Conservation (phyloP, 2,113 vertebrate species). For the Thymallus thymallus region DNA sequence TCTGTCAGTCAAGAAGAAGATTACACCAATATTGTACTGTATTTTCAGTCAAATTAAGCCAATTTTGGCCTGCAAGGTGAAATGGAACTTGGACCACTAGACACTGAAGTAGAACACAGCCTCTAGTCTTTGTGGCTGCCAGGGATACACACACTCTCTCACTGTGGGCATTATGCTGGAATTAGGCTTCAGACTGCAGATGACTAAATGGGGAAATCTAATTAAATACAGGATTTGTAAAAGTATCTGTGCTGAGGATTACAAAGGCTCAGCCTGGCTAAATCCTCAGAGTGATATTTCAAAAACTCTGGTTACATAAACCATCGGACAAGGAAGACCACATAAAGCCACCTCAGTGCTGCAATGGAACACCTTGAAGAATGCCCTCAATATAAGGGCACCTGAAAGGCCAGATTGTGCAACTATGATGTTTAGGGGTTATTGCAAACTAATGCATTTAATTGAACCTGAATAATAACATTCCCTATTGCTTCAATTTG, state of each 20-base stretch:
- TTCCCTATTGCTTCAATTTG: conserved; percentile 42
- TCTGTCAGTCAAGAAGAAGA: background rate
- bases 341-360: conserved; percentile 30
- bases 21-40: background rate
- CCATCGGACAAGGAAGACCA: conserved; percentile 38
- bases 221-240: conserved; percentile 74
- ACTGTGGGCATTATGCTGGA: conserved; percentile 55
- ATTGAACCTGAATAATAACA: conserved; percentile 38
- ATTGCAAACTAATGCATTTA: conserved; percentile 20
- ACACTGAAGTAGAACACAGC: conserved; percentile 51
- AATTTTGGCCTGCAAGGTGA: conserved; percentile 39
- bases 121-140: background rate
- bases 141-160: conserved; percentile 44
- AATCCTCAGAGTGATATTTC: conserved; percentile 58
- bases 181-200: conserved; percentile 63
- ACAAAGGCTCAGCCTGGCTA: conserved; percentile 59
- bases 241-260: conserved; percentile 69
- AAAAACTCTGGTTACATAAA: conserved; percentile 60
- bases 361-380: conserved; percentile 26
- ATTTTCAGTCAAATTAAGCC: conserved; percentile 25
- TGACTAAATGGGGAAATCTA: conserved; percentile 67
- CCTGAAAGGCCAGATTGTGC: conserved; percentile 22
- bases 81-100: conserved; percentile 58
- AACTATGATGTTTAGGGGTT: conserved; percentile 37
- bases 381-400: conserved; percentile 40